Percentiles rank a stretch among this genome's conserved stretches.
These are phyloP conservation scores for Nymphalis io DNA, from an alignment of 1,140 invertebrate genomes.

Conservation along the genomic window DNA sequence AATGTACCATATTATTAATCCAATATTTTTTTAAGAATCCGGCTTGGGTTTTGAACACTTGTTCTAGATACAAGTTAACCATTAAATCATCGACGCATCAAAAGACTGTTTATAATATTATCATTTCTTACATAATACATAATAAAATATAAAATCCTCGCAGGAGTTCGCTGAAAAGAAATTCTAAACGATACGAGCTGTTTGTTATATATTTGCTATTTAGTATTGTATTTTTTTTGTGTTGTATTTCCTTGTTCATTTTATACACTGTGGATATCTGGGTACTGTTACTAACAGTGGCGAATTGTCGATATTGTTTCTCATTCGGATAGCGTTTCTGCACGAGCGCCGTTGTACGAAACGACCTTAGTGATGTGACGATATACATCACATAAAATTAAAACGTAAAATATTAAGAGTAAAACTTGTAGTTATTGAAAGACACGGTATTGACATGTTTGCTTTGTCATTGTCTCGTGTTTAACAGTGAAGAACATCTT, in stretches of 20 bases:
- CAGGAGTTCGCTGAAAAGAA: not conserved
- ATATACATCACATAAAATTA: not conserved
- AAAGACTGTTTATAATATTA: too few relatives aligned
- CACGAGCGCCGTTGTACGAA: constrained; percentile 23
- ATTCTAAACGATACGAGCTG: not conserved
- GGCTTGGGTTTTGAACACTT: too few relatives aligned
- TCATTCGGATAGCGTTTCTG: constrained; percentile 28
- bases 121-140: too few relatives aligned
- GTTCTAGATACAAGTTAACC: too few relatives aligned
- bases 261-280: not conserved
- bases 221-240: not conserved
- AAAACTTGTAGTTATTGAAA: too few relatives aligned
- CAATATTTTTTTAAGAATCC: too few relatives aligned
- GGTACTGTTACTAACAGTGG: constrained; percentile 27
- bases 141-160: too few relatives aligned
- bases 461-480: too few relatives aligned
- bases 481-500: too few relatives aligned
- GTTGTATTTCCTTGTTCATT: not conserved
- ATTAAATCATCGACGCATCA: too few relatives aligned
- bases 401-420: not conserved
- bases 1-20: too few relatives aligned
- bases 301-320: constrained; percentile 37
- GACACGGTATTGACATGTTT: too few relatives aligned
- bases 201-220: constrained; percentile 8
- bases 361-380: constrained; percentile 26